These are phyloP conservation scores for Aspiorhynchus laticeps DNA, from an alignment of 2,113 vertebrate species.

Conservation along the genomic window DNA sequence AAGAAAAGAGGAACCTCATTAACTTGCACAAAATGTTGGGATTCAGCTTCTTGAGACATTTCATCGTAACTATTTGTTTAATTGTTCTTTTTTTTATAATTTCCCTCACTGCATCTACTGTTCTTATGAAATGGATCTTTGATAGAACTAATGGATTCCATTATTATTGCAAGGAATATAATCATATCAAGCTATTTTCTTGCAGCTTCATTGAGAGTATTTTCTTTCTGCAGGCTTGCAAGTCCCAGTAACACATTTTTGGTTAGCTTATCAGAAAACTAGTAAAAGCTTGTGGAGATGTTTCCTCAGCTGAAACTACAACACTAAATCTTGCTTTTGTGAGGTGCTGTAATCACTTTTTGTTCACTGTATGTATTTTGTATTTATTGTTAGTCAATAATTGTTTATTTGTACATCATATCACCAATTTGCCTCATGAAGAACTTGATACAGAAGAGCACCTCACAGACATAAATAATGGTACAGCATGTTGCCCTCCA, in stretches of 20 bases:
- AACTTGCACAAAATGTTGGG: conserved; percentile 14
- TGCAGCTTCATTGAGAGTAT: neutral
- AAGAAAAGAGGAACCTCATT: neutral
- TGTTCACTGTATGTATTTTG: conserved; percentile 26
- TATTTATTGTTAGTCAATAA: conserved; percentile 18
- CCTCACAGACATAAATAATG: conserved; percentile 34
- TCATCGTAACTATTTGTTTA: neutral
- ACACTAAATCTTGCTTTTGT: conserved; percentile 3
- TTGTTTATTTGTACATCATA: conserved; percentile 33
- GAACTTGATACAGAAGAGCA: conserved; percentile 44
- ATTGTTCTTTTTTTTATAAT: neutral
- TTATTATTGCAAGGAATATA: neutral
- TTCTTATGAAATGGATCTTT: neutral
- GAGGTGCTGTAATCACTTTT: conserved; percentile 27
- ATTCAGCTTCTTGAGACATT: neutral
- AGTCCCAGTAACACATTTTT: neutral
- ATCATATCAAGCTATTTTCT: neutral
- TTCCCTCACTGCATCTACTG: neutral
- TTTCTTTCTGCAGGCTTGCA: conserved; percentile 2
- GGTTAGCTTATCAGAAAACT: neutral
- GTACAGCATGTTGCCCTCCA: conserved; percentile 52
- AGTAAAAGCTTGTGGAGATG: neutral
- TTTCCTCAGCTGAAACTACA: neutral
- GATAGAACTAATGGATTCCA: neutral
- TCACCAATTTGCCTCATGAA: conserved; percentile 55